A percentile compares a stretch with the other conserved stretches of the same genome.
Conservation (phyloP, 2,113 vertebrate genomes). For the Gymnogyps californianus region DNA sequence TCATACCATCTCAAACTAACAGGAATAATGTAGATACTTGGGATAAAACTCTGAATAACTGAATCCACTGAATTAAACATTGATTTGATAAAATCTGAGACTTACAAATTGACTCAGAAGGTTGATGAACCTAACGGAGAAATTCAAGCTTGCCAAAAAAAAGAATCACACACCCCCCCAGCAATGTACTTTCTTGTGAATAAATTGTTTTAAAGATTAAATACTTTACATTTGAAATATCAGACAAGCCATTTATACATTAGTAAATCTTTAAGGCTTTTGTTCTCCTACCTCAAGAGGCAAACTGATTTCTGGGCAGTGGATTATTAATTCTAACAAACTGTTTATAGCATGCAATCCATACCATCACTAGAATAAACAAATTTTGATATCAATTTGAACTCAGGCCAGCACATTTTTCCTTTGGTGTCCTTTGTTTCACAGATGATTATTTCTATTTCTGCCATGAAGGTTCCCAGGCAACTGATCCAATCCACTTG, state of each 20-base stretch:
- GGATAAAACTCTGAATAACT: neutral
- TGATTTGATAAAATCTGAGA: neutral
- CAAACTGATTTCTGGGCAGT: neutral
- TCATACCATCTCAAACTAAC: neutral
- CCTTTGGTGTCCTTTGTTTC: slow-evolving; percentile 34
- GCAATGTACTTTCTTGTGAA: neutral
- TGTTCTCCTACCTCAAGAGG: neutral
- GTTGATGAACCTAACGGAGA: neutral
- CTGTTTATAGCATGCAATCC: neutral
- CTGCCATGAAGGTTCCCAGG: slow-evolving; percentile 60
- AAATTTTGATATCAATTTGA: slow-evolving; percentile 43
- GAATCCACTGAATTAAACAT: neutral
- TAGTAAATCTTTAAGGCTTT: neutral
- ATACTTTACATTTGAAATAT: neutral
- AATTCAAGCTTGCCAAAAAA: neutral
- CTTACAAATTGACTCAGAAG: neutral
- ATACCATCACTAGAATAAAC: neutral
- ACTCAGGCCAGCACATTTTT: slow-evolving; percentile 17
- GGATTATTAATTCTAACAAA: neutral
- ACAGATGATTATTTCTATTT: slow-evolving; percentile 51
- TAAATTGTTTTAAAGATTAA: neutral
- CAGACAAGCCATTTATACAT: neutral
- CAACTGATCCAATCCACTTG: slow-evolving; percentile 64
- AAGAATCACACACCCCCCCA: neutral
- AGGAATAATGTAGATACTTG: neutral